Base-by-base conservation (phyloP, 1,140 invertebrate species). In the Oncopodura yosiiana region DNA sequence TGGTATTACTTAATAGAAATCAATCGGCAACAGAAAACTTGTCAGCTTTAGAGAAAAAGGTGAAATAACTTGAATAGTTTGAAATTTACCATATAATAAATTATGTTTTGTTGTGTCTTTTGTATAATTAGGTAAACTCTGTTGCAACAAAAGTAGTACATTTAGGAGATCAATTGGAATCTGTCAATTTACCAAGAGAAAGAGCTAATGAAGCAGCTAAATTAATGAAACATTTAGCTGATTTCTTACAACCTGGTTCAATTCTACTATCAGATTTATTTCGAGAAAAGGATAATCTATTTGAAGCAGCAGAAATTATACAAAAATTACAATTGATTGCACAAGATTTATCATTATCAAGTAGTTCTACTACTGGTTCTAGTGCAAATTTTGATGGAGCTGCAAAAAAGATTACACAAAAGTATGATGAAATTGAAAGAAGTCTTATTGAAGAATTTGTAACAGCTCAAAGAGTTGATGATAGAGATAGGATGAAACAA, bases 271-370 rank as follows among this genome's bases (percentile, higher is more conserved):
- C 87, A 63, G 81, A 86, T 45, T 77, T 95, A 23, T 94, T 96
- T 65, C 85, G 81, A 57, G 90, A 96, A 74, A 83, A 86, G 59
- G 78, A 78, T 53, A 82, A 83, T 71, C 72, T 98, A 32, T 85
- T 90, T 70, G 87, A 96, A 74, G 91, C 94, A 34, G 95, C 95
- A n/a, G 94, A 98, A 77, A 83, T 99, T 3, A 97, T 99, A 65
- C 92, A 97, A 72, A 98, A 99, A 68, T 73, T 99, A 4, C 84
- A 94, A 68, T 79, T 92, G 6, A 95, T 99, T 64, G 83, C 92
- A 2, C 92, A 98, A 76, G 94, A 98, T 72, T 71, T 98, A 24
- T 86, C 87, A 3, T 71, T 98, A 24, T 86, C 87, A 3, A 75
- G 78, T 8, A 50, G 58, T n/a, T n/a, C n/a, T n/a, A n/a, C n/a